Base-by-base conservation (phyloP, 2,888 invertebrate species). In the Agrenia bidenticulata region DNA sequence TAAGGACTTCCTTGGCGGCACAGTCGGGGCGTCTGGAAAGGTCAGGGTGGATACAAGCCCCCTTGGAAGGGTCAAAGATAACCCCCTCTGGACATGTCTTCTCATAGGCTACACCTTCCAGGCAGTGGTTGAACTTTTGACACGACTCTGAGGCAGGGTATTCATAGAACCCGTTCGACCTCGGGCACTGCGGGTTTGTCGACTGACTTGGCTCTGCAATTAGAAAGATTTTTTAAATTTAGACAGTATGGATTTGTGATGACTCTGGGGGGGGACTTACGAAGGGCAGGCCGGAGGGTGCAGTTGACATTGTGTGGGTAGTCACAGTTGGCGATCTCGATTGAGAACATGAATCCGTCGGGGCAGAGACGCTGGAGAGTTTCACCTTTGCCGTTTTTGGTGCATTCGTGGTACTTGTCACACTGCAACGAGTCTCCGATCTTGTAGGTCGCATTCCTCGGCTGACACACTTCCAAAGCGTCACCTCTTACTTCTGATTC, bases 281-380 rank as follows among this genome's bases (percentile, higher is more conserved):
- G 90, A 61, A 86, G 81, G 32, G 84, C 82, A 4, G 87, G 83
- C 72, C 91, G 84, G 75, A 87, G 88, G 2, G 84, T 84, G 78
- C 93, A 93, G 69, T 87, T 83, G 5, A 91, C 88, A 74, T 92
- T 92, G 67, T 88, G 88, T 57, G 92, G 92, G 80, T 92, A 93
- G 77, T 88, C 87, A 78, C 93, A 93, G 1, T 90, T 90, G 23
- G 85, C 85, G 1, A 84, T 82, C 55, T 88, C 86, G 4, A 88
- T 85, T 78, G 92, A 90, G 81, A 87, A 92, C 0, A 89, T 83
- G 21, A 92, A 82, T 42, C 92, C 92, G 77, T 93, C 92, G 0
- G 91, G 89, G 72, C 93, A 93, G 2, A 87, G 79, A 77, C 89
- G 89, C 78, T 90, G 87, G 78, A 88, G 87, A 0, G 87, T 82